phyloP scores from a whole-genome alignment of 2,888 invertebrate species.

The Polymixis flavicincta region DNA sequence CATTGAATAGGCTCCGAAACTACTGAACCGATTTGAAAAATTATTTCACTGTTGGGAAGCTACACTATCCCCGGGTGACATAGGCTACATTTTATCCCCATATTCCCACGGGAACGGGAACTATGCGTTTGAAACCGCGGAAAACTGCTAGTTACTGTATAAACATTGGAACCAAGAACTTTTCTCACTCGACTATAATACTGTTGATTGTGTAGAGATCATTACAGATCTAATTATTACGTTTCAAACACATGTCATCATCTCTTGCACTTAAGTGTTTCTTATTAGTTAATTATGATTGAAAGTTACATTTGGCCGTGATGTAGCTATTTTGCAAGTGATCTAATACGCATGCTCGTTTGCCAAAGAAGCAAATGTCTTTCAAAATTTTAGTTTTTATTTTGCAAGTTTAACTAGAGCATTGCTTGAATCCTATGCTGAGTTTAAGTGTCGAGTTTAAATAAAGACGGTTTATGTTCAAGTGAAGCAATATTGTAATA shows the following conservation, averaged over 20 bases:
- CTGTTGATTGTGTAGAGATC: too few relatives aligned
- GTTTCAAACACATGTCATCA: constrained; percentile 17
- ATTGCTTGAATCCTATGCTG: constrained; percentile 32
- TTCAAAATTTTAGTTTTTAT: constrained; percentile 54
- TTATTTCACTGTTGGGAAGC: too few relatives aligned
- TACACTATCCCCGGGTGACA: too few relatives aligned
- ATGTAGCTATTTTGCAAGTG: constrained; percentile 27
- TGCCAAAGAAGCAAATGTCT: constrained; percentile 32
- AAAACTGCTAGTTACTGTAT: too few relatives aligned
- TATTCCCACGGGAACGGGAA: too few relatives aligned
- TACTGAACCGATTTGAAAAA: too few relatives aligned
- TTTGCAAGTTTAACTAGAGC: constrained; percentile 51
- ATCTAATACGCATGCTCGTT: constrained; percentile 32
- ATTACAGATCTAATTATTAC: constrained; percentile 2
- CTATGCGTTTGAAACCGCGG: too few relatives aligned
- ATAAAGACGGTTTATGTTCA: constrained; percentile 35
- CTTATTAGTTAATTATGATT: constrained; percentile 19
- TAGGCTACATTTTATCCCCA: too few relatives aligned
- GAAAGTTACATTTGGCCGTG: constrained; percentile 22
- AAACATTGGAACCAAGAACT: too few relatives aligned
- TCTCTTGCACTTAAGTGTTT: constrained; percentile 22
- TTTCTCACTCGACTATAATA: not conserved
- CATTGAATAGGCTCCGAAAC: too few relatives aligned
- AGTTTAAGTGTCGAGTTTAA: constrained; percentile 42
- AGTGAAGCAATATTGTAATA: constrained; percentile 34